Evolutionary conservation across 2,113 vertebrate genomes (phyloP).

Genomic region (Sinocyclocheilus grahami): DNA sequence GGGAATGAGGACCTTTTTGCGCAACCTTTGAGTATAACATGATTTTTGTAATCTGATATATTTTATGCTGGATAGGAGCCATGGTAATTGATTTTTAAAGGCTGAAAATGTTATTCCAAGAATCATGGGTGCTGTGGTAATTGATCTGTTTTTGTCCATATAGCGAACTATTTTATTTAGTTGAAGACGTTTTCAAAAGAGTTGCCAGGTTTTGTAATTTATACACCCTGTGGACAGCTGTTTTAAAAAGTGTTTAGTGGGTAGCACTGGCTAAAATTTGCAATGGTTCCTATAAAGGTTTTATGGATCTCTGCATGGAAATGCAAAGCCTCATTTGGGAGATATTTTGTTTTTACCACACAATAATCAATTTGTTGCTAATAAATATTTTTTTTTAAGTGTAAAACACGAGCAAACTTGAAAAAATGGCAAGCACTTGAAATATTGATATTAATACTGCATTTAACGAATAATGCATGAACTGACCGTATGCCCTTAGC

Average conservation of each 20-base stretch:
- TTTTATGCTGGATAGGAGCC: not conserved
- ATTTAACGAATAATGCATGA: not conserved
- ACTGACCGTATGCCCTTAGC: not conserved
- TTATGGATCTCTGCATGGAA: no score
- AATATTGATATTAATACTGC: not conserved
- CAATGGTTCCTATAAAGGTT: not conserved
- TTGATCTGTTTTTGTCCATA: slow-evolving; percentile 2
- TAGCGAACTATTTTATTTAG: slow-evolving; percentile 10
- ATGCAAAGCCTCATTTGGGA: no score
- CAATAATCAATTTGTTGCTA: no score
- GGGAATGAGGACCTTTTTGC: not conserved
- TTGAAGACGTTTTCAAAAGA: not conserved
- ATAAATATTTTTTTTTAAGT: no score
- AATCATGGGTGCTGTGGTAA: not conserved
- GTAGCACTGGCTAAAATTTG: slow-evolving; percentile 12
- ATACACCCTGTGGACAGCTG: not conserved
- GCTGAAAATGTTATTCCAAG: slow-evolving; percentile 1
- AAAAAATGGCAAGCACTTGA: no score
- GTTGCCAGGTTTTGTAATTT: slow-evolving; percentile 8
- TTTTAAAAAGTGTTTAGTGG: slow-evolving; percentile 23
- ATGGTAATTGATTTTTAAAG: slow-evolving; percentile 34
- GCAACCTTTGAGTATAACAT: not conserved
- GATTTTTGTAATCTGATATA: not conserved
- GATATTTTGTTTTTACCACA: no score
- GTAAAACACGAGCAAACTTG: no score